phyloP scores from a whole-genome alignment of 2,888 invertebrate genomes.

The Eretmocerus hayati region DNA sequence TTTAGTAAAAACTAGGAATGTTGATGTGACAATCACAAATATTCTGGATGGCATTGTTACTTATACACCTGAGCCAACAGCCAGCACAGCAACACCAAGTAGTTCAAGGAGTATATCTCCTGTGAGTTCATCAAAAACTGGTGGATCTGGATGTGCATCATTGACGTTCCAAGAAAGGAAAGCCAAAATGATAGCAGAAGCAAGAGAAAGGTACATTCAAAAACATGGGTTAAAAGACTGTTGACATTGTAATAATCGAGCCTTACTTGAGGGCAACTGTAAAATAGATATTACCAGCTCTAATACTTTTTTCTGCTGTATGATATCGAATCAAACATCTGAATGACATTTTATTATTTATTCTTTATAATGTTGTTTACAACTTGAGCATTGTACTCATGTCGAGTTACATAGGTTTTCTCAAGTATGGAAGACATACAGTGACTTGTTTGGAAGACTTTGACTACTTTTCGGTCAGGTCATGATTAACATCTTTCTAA shows the following conservation, averaged over 20 bases:
- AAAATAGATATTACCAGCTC: conserved; percentile 32
- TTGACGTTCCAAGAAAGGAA: conserved; percentile 74
- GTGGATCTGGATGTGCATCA: conserved; percentile 56
- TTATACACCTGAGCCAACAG: conserved; percentile 52
- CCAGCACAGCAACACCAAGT: conserved; percentile 27
- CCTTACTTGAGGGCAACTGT: conserved; percentile 28
- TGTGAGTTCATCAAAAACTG: conserved; percentile 24
- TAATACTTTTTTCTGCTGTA: conserved; percentile 36
- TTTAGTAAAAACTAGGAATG: conserved; percentile 64
- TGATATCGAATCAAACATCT: conserved; percentile 38
- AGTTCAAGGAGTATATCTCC: conserved; percentile 28
- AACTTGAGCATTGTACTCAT: no score
- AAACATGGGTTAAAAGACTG: conserved; percentile 59
- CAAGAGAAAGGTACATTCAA: conserved; percentile 69
- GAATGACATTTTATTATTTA: conserved; percentile 39
- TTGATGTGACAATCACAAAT: conserved; percentile 74
- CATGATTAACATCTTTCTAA: no score
- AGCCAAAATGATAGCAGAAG: conserved; percentile 68
- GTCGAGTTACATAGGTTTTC: no score
- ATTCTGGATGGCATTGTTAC: conserved; percentile 68
- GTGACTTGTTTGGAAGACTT: no score
- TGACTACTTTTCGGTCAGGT: no score
- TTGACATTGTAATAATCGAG: conserved; percentile 35
- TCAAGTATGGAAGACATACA: no score
- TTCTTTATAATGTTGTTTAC: no score